A percentile compares a stretch with the other conserved stretches of the same genome.
These are phyloP conservation scores for Delphinus delphis DNA, from an alignment of 2,113 vertebrate species.

Conservation along the genomic window DNA sequence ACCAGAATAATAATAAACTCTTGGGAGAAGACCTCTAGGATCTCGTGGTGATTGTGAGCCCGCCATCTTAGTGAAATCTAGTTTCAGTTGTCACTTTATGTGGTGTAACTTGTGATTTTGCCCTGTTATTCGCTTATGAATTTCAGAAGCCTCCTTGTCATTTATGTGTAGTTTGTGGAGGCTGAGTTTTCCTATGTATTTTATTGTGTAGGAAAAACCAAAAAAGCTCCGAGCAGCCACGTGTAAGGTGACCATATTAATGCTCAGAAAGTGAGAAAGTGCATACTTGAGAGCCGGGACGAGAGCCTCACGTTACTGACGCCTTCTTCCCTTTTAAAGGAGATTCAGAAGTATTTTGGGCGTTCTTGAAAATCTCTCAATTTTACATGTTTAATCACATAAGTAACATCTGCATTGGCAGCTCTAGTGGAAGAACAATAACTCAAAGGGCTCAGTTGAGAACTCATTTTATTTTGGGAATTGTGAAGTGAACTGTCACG, in stretches of 20 bases:
- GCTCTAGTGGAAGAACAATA: not conserved
- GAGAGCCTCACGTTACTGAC: not conserved
- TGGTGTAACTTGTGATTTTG: not conserved
- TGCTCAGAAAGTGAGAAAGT: not conserved
- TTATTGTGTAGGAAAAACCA: not conserved
- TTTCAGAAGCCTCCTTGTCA: not conserved
- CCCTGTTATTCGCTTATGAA: not conserved
- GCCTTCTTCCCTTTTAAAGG: not conserved
- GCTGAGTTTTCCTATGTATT: not conserved
- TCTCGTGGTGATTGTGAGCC: not conserved
- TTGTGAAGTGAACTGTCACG: not conserved
- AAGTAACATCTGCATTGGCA: not conserved
- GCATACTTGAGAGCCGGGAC: not conserved
- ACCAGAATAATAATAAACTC: not conserved
- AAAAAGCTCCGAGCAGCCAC: not conserved
- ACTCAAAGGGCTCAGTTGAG: not conserved
- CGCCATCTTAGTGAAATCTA: not conserved
- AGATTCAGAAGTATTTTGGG: not conserved
- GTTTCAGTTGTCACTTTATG: not conserved
- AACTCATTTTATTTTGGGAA: not conserved
- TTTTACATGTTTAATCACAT: conserved; percentile 4
- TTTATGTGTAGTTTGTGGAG: not conserved
- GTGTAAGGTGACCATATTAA: not conserved
- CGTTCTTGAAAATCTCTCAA: not conserved
- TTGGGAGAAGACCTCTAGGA: not conserved